A percentile compares a stretch with the other conserved stretches of the same genome.
Evolutionary conservation across 2,797 vertebrate species (phyloP).

Genomic region (Threskiornis aethiopicus): DNA sequence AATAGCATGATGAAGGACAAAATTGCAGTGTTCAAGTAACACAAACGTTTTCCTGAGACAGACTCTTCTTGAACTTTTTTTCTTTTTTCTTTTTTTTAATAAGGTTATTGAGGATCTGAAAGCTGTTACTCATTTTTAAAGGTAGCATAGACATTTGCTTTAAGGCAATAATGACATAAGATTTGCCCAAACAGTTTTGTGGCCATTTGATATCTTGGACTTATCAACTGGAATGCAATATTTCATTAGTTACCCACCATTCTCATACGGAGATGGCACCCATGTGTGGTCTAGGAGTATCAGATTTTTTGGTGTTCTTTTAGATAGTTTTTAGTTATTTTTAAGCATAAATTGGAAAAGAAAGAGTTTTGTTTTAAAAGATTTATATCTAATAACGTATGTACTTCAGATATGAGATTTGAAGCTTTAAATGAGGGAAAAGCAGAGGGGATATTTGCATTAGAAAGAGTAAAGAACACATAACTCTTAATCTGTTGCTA

Average conservation of each 20-base stretch:
- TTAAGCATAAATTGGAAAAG: not conserved
- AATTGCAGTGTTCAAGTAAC: not conserved
- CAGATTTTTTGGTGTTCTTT: not conserved
- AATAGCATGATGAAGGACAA: not conserved
- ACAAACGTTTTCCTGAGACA: not conserved
- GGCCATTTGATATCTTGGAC: not conserved
- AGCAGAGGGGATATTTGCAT: not conserved
- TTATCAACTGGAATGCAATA: not conserved
- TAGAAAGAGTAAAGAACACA: not conserved
- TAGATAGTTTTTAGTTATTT: not conserved
- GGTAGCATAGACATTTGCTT: not conserved
- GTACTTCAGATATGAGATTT: not conserved
- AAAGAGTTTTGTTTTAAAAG: not conserved
- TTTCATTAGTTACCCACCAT: not conserved
- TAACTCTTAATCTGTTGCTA: not conserved
- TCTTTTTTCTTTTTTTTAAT: not conserved
- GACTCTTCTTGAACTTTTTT: not conserved
- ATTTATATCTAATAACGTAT: not conserved
- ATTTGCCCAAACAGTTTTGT: not conserved
- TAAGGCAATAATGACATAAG: not conserved
- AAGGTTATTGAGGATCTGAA: not conserved
- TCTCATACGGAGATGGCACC: fast-evolving
- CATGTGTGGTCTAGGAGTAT: not conserved
- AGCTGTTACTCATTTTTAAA: not conserved
- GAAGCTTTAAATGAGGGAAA: not conserved